Evolutionary conservation across 30 jellyfish, hydroid and myxozoan species (phyloP), one percentile per base, ranked within the genome.

Genomic region (Pelagia noctiluca): DNA sequence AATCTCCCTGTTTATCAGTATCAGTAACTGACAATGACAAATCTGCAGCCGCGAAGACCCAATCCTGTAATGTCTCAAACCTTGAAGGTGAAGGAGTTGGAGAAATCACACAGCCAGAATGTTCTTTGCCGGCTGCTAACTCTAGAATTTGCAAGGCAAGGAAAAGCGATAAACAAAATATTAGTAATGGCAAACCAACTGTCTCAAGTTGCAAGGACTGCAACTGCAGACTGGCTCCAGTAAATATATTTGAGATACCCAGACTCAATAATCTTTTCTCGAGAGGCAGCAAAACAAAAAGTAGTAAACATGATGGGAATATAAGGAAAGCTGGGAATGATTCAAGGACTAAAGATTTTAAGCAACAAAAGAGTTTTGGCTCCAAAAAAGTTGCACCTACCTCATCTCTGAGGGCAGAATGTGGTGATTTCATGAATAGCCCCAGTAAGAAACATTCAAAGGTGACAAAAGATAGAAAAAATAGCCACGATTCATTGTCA

Each of bases 191-290:
- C 57, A 42, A 42, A 42, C 16, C 57, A 42, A 8, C 12, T 8
- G 21, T 5, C 26, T 4, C 28, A 19, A 2, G 30, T 52, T 52
- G 68, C 21, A 30, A 52, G 2, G 67, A 48, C 24, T 80, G 90
- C 75, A 49, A 48, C 32, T 80, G 90, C 53, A 52, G 90, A 53
- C 35, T 80, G 49, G 50, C 84, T 12, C 13, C 62, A 32, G 10
- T 80, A 57, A 72, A 69, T 19, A 5, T 80, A 0, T n/a, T 48
- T 19, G 90, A 80, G 25, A 13, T 66, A 0, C 80, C 84, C 23
- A 68, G 57, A 53, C 84, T 64, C 2, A 30, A 65, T 35, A 49
- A 37, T 18, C 42, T 80, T 11, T 80, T 80, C 34, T 57, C 61
- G 25, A 57, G 47, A 36, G 31, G 46, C 11, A 36, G 37, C 13